phyloP scores from a whole-genome alignment of 2,113 vertebrate species.

The Balaenoptera acutorostrata region DNA sequence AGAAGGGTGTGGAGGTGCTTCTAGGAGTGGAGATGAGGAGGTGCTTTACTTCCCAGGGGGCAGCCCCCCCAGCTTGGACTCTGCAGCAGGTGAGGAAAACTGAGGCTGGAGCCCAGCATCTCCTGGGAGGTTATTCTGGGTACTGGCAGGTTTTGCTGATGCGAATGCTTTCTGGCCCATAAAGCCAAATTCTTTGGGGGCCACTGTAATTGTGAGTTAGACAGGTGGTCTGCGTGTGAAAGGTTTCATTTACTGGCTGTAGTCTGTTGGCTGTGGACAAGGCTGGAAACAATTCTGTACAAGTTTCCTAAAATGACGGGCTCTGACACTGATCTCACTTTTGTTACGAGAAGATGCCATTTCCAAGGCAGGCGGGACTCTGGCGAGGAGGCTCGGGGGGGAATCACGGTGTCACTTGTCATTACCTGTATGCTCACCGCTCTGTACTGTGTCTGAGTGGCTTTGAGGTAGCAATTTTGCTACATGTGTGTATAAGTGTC shows the following conservation, averaged over 20 bases:
- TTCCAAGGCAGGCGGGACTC: background rate
- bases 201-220: conserved; percentile 44
- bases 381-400: background rate
- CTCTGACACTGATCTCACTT: background rate
- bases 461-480: background rate
- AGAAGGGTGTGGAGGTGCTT: rapidly evolving
- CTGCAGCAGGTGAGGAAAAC: background rate
- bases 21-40: background rate
- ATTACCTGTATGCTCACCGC: background rate
- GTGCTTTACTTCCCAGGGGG: too few relatives aligned
- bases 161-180: conserved; percentile 46
- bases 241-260: conserved; percentile 50
- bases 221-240: conserved; percentile 53
- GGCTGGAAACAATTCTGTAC: background rate
- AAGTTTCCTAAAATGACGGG: conserved; percentile 20
- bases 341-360: background rate
- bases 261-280: conserved; percentile 48
- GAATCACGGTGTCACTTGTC: background rate
- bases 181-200: conserved; percentile 45
- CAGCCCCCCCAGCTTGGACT: background rate
- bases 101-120: background rate
- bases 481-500: background rate
- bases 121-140: conserved; percentile 42
- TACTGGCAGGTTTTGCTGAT: conserved; percentile 63
- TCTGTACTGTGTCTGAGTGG: background rate